Evolutionary conservation across 2,113 vertebrate species (phyloP), one percentile per base, ranked within the genome.

Genomic region (Apeltes quadracus): DNA sequence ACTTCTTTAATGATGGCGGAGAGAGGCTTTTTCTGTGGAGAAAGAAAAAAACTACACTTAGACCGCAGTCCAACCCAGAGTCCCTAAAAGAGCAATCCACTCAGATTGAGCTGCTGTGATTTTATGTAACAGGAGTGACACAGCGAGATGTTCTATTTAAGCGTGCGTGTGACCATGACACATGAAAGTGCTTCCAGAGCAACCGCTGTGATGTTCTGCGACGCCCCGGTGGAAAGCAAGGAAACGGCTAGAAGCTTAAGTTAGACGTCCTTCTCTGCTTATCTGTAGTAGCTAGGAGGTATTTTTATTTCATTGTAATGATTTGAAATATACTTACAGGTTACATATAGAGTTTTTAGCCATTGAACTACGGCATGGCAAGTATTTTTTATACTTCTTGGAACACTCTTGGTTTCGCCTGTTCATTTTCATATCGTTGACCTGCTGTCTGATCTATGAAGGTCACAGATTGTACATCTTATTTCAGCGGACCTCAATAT

Each of bases 1-100:
- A 98, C 96, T 97, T 99, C 98, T 89, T 98, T 98, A 90, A 99
- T 98, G 91, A 99, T 97, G 61, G 96, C 95, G 10, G 96, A 96
- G 72, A 99, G 93, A 39, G 98, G 98, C 81, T 97, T 99, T 96
- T 98, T 99, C 98, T 99, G 92, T 70, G 86, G 51, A 84, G 75
- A 67, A 36, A 87, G 76, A 39, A 55, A 82, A n/a, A 69, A 87
- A 53, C 56, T 75, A 61, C 81, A 84, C 84, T 87, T 54, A 89
- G 85, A 53, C 48, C 43, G 44, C 41, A 63, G 63, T 56, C 54
- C 53, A 50, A 61, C 23, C 39, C 25, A 3, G 2, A 70, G 39
- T 71, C 80, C 71, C 72, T 64, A 66, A 84, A 76, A 82, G 54
- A 77, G 62, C 65, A 84, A 61, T 65, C 46, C 72, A 58, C 61